Evolutionary conservation across 2,888 invertebrate genomes (phyloP), one percentile per base, ranked within the genome.

Genomic region (Dicyrtoma fusca): DNA sequence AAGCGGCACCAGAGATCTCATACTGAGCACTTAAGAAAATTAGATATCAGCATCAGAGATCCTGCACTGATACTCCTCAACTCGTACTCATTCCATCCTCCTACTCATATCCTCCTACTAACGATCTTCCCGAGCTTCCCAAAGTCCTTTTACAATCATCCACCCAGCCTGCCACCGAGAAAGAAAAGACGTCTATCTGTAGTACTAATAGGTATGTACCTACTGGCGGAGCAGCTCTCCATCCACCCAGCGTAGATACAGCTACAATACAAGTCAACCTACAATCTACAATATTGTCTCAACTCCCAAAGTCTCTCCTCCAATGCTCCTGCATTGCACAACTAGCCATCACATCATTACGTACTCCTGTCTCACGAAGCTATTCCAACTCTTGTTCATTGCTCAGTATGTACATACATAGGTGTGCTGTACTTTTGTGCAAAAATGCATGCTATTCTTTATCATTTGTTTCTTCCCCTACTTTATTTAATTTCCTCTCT

Each of bases 1-100:
- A 75, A 76, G 68, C 74, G 66, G 74, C 74, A 75, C 71, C 73
- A 75, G 79, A 77, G 75, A 77, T 77, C 74, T 75, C 75, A 72
- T 77, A 75, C 77, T 78, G 76, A 79, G 81, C 81, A 81, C 81
- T 81, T 81, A 81, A 79, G 81, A 81, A 81, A 81, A 81, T 81
- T 81, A 81, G 78, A 81, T 78, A 78, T 79, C 79, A 76, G 76
- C 72, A 66, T 23, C 64, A 69, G 49, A 26, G 25, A 66, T 45
- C 53, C 21, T 23, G 11, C 74, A 75, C 73, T 63, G 69, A 65
- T 73, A 71, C 49, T 44, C 63, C 53, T 64, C 51, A 62, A 70
- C 59, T 59, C 69, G 49, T 34, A 14, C 55, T 59, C 62, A 61
- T 55, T 49, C 47, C 47, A 23, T 62, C 44, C 17, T 45, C 49